Evolutionary conservation across 35 echinoderm and acorn worm genomes (phyloP), one percentile per base, ranked within the genome.

Genomic region (Strongylocentrotus purpuratus): DNA sequence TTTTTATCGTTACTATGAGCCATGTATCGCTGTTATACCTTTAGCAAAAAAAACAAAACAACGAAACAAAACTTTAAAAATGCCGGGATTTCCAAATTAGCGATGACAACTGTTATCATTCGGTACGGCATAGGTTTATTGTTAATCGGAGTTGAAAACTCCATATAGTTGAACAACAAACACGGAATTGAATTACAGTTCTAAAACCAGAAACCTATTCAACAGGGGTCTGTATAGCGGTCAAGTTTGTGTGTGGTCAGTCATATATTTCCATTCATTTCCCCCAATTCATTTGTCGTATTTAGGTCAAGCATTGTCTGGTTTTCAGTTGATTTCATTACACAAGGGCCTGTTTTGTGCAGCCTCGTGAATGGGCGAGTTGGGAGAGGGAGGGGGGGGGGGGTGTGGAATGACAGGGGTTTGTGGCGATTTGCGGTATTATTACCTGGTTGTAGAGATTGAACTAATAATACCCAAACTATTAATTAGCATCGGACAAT

Each of bases 191-290:
- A 78, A 78, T 78, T 78, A 4, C 65, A 78, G 7, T 78, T n/a
- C 65, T 78, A 22, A 22, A 28, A n/a, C 65, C 65, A 55, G 50
- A 10, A 15, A 15, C 50, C 10, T 14, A 55, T 55, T 2, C 50
- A 55, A 55, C 50, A 55, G 22, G 28, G 20, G 20, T 7, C 20
- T n/a, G 65, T 78, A 78, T 28, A 78, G 22, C 65, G 65, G 65
- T 78, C 65, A 78, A 78, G 65, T 78, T 22, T 28, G 65, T 78
- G 65, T 78, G 65, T 78, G 65, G 65, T 78, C 65, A 78, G 65
- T 78, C 65, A 78, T 78, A 22, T 28, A 71, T 71, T 71, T 71
- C 25, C 61, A 71, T 71, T 71, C 65, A 78, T 78, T 41, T 78
- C 65, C 65, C 65, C 65, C 65, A n/a, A 78, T 28, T 78, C 65